Evolutionary conservation across 2,888 invertebrate genomes (phyloP), one percentile per base, ranked within the genome.

Genomic region (Plebejus melissa): DNA sequence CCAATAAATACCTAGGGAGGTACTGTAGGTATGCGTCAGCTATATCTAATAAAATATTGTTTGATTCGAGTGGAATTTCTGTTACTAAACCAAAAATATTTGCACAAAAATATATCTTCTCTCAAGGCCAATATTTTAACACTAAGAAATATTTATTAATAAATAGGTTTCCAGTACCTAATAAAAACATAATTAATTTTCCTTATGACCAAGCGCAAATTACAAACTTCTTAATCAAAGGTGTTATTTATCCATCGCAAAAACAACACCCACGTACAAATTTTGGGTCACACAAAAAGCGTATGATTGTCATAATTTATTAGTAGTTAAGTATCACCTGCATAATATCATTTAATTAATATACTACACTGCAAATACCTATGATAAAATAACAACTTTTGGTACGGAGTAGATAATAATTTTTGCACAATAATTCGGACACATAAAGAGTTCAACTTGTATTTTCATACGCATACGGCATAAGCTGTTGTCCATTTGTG

Each of bases 181-280:
- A 32, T 2, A 13, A 65, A 11, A 36, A 6, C 11, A 32, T 16
- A 36, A 65, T 65, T 32, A 65, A 65, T 65, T 36, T 65, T 65
- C 32, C 60, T 16, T 65, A 36, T 9, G 13, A 32, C 13, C 65
- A 32, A 36, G 13, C 13, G 65, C 32, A 65, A 32, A 65, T 65
- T 65, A 65, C 5, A 65, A 32, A 65, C 32, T 32, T 65, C 65
- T 32, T 65, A 65, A 65, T 65, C 65, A 36, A 65, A 65, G 60
- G 32, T 65, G 65, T 65, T 65, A 65, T 65, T 65, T 32, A 36
- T 65, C 5, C 5, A 65, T 32, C 32, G 65, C 65, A 65, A 65
- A 65, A 65, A 65, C 32, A 0, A 36, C 65, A 36, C 65, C 65
- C 32, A 65, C 65, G 16, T 65, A 36, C 32, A 32, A 11, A 11